Conservation (phyloP, 2,113 vertebrate genomes). For the Bubo bubo region DNA sequence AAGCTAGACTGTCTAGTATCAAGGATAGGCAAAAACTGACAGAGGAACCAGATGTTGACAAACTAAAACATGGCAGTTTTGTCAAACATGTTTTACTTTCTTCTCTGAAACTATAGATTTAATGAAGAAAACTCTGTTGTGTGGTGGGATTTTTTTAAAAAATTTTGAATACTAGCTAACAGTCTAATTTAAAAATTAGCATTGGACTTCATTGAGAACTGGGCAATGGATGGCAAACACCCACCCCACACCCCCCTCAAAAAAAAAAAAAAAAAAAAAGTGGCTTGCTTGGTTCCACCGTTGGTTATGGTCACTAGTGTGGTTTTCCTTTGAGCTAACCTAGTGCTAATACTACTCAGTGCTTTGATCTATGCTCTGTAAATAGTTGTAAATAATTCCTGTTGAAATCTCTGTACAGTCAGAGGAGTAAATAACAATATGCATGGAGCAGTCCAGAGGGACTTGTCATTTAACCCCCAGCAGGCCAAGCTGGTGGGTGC, state of each 20-base stretch:
- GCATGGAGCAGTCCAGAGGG: neutral
- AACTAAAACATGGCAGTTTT: neutral
- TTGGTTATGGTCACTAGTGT: neutral
- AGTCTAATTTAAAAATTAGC: neutral
- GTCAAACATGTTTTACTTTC: neutral
- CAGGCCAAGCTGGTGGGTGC: neutral
- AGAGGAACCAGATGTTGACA: neutral
- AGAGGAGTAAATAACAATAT: neutral
- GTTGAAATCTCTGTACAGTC: neutral
- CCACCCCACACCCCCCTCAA: no score
- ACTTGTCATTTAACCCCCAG: neutral
- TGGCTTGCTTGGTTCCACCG: neutral
- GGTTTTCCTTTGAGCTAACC: neutral
- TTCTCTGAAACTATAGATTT: neutral
- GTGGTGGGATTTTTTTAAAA: neutral
- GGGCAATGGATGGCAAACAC: neutral
- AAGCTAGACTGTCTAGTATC: neutral
- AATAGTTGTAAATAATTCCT: neutral
- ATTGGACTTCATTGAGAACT: neutral
- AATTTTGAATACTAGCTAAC: neutral
- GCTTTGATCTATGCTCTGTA: neutral
- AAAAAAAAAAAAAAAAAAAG: no score
- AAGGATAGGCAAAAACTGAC: neutral
- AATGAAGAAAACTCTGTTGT: neutral
- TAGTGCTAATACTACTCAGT: neutral